These are phyloP conservation scores for Agrenia bidenticulata DNA, from an alignment of 2,888 invertebrate species.

Conservation along the genomic window DNA sequence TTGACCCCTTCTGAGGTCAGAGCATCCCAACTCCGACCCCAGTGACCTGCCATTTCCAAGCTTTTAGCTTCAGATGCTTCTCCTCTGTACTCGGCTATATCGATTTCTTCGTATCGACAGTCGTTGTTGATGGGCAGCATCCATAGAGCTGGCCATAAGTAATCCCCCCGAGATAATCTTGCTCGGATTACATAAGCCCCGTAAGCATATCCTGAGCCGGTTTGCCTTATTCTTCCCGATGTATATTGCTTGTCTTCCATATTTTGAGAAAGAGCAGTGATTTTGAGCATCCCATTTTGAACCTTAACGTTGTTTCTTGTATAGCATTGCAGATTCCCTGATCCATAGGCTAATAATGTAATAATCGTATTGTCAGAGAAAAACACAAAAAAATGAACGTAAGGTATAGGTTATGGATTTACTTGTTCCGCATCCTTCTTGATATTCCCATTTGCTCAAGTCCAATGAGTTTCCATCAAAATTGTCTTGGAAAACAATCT, in stretches of 20 bases:
- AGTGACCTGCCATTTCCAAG: slow-evolving; percentile 47
- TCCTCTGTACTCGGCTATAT: slow-evolving; percentile 50
- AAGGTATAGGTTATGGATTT: too few species aligned
- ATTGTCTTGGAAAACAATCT: slow-evolving; percentile 48
- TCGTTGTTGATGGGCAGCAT: slow-evolving; percentile 36
- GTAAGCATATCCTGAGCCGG: slow-evolving; percentile 38
- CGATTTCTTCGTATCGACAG: slow-evolving; percentile 51
- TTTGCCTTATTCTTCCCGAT: slow-evolving; percentile 43
- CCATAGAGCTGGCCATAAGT: slow-evolving; percentile 49
- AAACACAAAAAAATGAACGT: too few species aligned
- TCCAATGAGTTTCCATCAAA: slow-evolving; percentile 50
- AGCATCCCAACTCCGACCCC: slow-evolving; percentile 45
- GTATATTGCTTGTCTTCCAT: slow-evolving; percentile 45
- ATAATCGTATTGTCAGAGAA: background rate
- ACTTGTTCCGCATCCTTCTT: slow-evolving; percentile 47
- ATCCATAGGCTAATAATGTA: slow-evolving; percentile 42
- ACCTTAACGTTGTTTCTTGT: slow-evolving; percentile 41
- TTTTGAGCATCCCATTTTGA: slow-evolving; percentile 42
- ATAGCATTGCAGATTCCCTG: slow-evolving; percentile 50
- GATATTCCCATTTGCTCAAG: slow-evolving; percentile 50
- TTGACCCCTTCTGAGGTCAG: slow-evolving; percentile 39
- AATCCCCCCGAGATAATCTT: slow-evolving; percentile 45
- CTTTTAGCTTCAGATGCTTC: slow-evolving; percentile 36
- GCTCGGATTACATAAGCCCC: slow-evolving; percentile 50
- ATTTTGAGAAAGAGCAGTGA: slow-evolving; percentile 38